Evolutionary conservation across 2,797 vertebrate species (phyloP).

Genomic region (Pygocentrus nattereri): DNA sequence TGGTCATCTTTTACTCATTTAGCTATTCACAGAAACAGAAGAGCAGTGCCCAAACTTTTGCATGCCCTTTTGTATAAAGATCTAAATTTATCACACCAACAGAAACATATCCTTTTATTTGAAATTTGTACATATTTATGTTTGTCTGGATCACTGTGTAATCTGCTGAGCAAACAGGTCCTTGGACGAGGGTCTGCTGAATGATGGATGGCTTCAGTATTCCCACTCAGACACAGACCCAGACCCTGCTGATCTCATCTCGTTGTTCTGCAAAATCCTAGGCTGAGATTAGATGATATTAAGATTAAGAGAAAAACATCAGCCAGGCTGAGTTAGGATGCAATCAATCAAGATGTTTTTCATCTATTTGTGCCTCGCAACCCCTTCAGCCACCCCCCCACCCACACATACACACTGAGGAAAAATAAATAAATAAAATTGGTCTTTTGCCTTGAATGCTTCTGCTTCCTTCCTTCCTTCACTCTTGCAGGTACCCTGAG

Average conservation of each 20-base stretch:
- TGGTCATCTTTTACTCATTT: no score
- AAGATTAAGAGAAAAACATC: conserved; percentile 1
- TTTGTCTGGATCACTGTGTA: neutral
- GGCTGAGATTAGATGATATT: neutral
- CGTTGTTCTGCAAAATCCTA: neutral
- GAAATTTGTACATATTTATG: neutral
- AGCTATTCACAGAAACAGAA: no score
- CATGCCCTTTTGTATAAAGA: no score
- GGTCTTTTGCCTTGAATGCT: neutral
- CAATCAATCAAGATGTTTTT: conserved; percentile 24
- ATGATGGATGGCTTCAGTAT: conserved; percentile 46
- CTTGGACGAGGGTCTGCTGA: neutral
- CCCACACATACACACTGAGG: neutral
- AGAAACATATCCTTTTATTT: neutral
- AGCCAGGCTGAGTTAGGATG: conserved; percentile 9
- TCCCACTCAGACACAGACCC: conserved; percentile 4
- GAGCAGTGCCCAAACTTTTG: no score
- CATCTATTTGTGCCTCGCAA: conserved; percentile 1
- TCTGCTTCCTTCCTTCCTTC: neutral
- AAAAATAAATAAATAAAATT: neutral
- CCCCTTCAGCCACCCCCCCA: neutral
- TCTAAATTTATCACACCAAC: neutral
- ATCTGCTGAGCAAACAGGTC: conserved; percentile 22
- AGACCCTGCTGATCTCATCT: conserved; percentile 1
- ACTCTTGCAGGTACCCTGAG: neutral